Base-by-base conservation (phyloP, 2,888 invertebrate species). In the Xestia c-nigrum region DNA sequence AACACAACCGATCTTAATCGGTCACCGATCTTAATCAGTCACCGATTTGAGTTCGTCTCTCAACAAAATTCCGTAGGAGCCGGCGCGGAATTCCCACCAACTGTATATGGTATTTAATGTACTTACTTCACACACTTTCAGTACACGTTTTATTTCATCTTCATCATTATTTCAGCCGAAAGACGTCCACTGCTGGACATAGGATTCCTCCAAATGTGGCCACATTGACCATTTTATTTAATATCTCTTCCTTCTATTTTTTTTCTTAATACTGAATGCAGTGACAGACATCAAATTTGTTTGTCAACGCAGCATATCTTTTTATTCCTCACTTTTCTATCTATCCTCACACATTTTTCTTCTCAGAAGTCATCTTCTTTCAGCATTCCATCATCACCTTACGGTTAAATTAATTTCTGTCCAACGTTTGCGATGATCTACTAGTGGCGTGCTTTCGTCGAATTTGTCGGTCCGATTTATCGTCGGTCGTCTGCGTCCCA, bases 1-100 rank as follows among this genome's bases (percentile, higher is more conserved):
- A 61, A 38, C 55, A 72, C 61, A 46, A 57, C 73, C 73, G 55
- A 73, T 82, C 82, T 72, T 66, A 19, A 66, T 80, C 38, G 67
- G 70, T n/a, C 70, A 63, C 50, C 43, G 52, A 81, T 80, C 82
- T 72, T 66, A 19, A 66, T 80, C 38, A 61, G 70, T n/a, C 70
- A 63, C 50, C 43, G 52, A 81, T 80, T 81, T 75, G n/a, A n/a
- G 59, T 24, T 5, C 3, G 16, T 38, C 31, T 14, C n/a, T 43
- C 80, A 64, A n/a, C 10, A 31, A 50, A 55, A 79, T 19, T 50
- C n/a, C 3, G 12, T 12, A 14, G 52, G 31, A 31, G 5, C 16
- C 21, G 0, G 21, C 12, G 12, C 2, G 3, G 4, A 46, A 50
- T 59, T 31, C n/a, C 4, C 10, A 31, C 31, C 16, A 3, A 50